Base-by-base conservation (phyloP, 2,113 vertebrate species). In the Campylorhamphus procurvoides region DNA sequence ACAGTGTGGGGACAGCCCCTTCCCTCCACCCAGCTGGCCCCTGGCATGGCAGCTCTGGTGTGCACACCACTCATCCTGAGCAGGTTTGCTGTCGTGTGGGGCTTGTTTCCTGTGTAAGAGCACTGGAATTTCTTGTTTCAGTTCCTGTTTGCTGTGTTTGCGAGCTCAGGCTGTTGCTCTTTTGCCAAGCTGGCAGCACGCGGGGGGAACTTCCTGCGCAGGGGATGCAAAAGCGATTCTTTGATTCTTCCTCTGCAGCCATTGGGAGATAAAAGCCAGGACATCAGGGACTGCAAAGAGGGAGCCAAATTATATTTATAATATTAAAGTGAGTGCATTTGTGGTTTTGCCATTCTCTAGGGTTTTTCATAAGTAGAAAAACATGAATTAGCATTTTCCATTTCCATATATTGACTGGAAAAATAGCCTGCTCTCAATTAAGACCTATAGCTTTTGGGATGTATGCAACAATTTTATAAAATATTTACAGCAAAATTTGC, bases 341-440 rank as follows among this genome's bases (percentile, higher is more conserved):
- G 98, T 98, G 98, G 97, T 97, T 97, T 98, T 98, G 97, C 97
- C 97, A 44, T 97, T 97, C 98, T 98, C 98, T 89, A 94, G 98
- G 98, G 98, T 96, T 97, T 98, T 98, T 98, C 97, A 76, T 97
- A 98, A 98, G 98, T 98, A 98, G 98, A 98, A 98, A 98, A 98
- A 98, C 98, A 98, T 98, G 97, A 98, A 98, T 98, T 98, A 98
- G 98, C 98, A 98, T 98, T 98, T 98, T 98, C 98, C 97, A 98
- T 98, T 98, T 98, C 98, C 98, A 98, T 98, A 98, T 98, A 98
- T 98, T 98, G 98, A 98, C 98, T 98, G 98, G 97, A 98, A 98
- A 98, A 98, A 98, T 98, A 97, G 97, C 98, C 98, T 97, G 97
- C 97, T 98, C 98, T 98, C 98, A 98, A 98, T 98, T 98, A 98